Percentiles rank a stretch among this genome's conserved stretches.
Conservation (phyloP, 2,113 vertebrate genomes). For the Nibea coibor region DNA sequence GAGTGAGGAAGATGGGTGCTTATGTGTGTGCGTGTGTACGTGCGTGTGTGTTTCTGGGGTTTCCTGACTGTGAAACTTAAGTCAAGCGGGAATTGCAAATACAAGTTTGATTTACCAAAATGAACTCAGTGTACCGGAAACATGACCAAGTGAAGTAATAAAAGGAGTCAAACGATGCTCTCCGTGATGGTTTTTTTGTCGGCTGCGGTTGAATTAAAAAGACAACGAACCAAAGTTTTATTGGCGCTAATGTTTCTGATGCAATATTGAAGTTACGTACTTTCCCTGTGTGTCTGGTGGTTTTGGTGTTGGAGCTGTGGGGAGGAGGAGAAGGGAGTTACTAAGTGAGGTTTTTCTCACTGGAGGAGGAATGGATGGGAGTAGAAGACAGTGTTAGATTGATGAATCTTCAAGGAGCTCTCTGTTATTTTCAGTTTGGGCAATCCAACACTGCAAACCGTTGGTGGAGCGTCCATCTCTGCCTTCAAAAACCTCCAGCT, state of each 20-base stretch:
- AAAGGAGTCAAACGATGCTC: slow-evolving; percentile 66
- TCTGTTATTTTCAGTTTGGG: too few species aligned
- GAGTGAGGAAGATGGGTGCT: slow-evolving; percentile 36
- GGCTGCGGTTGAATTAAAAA: background rate
- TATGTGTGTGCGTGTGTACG: slow-evolving; percentile 8
- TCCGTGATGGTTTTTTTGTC: slow-evolving; percentile 21
- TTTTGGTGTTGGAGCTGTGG: background rate
- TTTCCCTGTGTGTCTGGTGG: slow-evolving; percentile 2
- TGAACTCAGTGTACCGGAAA: slow-evolving; percentile 58
- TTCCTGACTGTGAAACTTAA: slow-evolving; percentile 68
- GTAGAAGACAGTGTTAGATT: background rate
- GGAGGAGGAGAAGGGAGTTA: background rate
- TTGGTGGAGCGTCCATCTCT: too few species aligned
- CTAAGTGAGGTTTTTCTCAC: background rate
- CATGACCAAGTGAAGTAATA: slow-evolving; percentile 66
- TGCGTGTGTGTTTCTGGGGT: slow-evolving; percentile 29
- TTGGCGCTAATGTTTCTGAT: slow-evolving; percentile 3
- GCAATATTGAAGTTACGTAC: slow-evolving; percentile 5
- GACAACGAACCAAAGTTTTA: background rate
- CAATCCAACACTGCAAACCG: too few species aligned
- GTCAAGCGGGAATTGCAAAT: slow-evolving; percentile 46
- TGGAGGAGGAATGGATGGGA: background rate
- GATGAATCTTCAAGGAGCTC: background rate
- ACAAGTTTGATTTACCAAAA: slow-evolving; percentile 55
- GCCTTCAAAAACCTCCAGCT: too few species aligned